Percentiles rank a stretch among this genome's conserved stretches.
Conservation (phyloP, 1,140 invertebrate species). For the Psix sp. region DNA sequence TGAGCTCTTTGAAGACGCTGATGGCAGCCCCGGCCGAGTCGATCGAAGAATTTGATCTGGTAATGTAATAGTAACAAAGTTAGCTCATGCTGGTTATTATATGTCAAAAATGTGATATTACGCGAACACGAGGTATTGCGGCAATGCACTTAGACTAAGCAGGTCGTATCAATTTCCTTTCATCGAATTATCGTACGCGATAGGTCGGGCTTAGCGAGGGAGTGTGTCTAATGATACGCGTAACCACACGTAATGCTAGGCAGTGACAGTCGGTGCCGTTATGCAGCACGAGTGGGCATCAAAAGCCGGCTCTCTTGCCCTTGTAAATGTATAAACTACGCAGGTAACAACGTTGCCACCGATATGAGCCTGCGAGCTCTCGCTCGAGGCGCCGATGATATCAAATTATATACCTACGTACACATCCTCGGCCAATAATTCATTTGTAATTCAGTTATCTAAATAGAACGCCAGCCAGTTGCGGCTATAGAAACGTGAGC, state of each 20-base stretch:
- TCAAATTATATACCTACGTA: constrained; percentile 71
- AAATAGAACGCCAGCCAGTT: constrained; percentile 64
- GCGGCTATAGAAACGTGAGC: constrained; percentile 30
- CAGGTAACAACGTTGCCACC: constrained; percentile 53
- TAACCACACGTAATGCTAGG: constrained; percentile 72
- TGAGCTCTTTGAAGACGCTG: too few relatives aligned
- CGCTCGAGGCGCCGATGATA: constrained; percentile 67
- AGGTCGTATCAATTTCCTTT: constrained; percentile 64
- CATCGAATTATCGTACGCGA: constrained; percentile 65
- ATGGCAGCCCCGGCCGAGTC: too few relatives aligned
- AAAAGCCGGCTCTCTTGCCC: constrained; percentile 27
- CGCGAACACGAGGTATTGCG: constrained; percentile 15
- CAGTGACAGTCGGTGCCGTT: constrained; percentile 40
- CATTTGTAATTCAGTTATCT: constrained; percentile 74
- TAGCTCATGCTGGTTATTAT: constrained; percentile 1
- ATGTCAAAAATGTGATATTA: constrained; percentile 34
- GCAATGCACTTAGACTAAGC: constrained; percentile 57
- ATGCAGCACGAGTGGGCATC: constrained; percentile 37
- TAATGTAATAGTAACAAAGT: constrained; percentile 12
- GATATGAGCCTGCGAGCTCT: constrained; percentile 36
- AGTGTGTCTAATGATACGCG: constrained; percentile 71
- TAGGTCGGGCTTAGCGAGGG: constrained; percentile 53
- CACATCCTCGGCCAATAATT: constrained; percentile 71
- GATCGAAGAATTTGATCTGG: constrained; percentile 13
- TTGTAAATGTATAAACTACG: constrained; percentile 55